A percentile compares a stretch with the other conserved stretches of the same genome.
Evolutionary conservation across 2,797 vertebrate genomes (phyloP).

Genomic region (Pteropus rufus): DNA sequence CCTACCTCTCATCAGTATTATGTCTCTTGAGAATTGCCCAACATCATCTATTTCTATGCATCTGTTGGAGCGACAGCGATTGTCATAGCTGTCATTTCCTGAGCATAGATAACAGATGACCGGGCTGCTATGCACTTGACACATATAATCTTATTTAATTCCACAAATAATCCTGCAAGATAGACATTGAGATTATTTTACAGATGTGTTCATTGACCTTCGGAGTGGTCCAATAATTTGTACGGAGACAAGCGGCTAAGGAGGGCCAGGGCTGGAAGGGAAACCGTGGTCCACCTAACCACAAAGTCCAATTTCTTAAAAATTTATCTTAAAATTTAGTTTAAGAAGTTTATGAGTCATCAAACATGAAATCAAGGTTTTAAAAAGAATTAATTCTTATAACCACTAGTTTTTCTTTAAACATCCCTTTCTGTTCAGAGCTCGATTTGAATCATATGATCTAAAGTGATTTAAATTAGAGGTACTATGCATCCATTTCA

Average conservation of each 20-base stretch:
- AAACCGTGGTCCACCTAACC: not conserved
- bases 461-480: conserved; percentile 52
- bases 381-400: conserved; percentile 47
- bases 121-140: not conserved
- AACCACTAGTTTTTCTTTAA: conserved; percentile 38
- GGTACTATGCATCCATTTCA: conserved; percentile 1
- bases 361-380: conserved; percentile 15
- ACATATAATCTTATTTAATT: not conserved
- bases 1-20: not conserved
- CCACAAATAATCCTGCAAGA: not conserved
- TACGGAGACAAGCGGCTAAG: not conserved
- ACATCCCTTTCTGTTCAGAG: conserved; percentile 37
- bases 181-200: not conserved
- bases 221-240: not conserved
- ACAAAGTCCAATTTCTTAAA: conserved; percentile 21
- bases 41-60: not conserved
- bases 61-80: not conserved
- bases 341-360: conserved; percentile 56
- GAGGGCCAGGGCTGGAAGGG: not conserved
- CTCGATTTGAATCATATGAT: conserved; percentile 46
- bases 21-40: not conserved
- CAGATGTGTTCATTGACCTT: not conserved
- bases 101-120: not conserved
- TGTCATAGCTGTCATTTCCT: not conserved
- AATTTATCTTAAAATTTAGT: conserved; percentile 40